Conservation (phyloP, 2,797 vertebrate genomes). For the Periophthalmus magnuspinnatus region DNA sequence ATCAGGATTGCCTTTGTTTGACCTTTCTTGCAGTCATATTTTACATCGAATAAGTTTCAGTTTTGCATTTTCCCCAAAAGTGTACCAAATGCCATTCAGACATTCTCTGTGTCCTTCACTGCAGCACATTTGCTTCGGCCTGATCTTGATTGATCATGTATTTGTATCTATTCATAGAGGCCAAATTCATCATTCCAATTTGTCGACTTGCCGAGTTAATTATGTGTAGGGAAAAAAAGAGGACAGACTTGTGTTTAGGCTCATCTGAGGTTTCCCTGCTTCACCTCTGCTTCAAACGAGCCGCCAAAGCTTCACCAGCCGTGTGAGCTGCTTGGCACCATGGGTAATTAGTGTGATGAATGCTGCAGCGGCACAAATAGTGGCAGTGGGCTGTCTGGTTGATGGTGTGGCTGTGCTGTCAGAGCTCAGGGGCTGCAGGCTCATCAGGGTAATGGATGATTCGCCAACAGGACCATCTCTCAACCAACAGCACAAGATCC, state of each 20-base stretch:
- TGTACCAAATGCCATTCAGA: slow-evolving; percentile 52
- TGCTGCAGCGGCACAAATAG: slow-evolving; percentile 71
- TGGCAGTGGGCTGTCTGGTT: slow-evolving; percentile 70
- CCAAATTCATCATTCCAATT: slow-evolving; percentile 75
- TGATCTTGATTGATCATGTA: slow-evolving; percentile 64
- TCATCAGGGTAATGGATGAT: slow-evolving; percentile 76
- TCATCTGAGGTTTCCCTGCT: slow-evolving; percentile 57
- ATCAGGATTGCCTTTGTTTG: slow-evolving; percentile 30
- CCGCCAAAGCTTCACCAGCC: slow-evolving; percentile 52
- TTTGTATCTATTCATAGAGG: slow-evolving; percentile 68
- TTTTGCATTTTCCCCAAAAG: slow-evolving; percentile 18
- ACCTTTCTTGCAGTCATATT: slow-evolving; percentile 28
- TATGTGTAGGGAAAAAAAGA: slow-evolving; percentile 51
- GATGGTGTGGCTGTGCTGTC: slow-evolving; percentile 64
- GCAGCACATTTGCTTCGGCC: slow-evolving; percentile 41
- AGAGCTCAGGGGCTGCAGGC: slow-evolving; percentile 57
- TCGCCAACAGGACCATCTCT: slow-evolving; percentile 58
- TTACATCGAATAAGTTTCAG: slow-evolving; percentile 19
- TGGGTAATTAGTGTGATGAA: slow-evolving; percentile 78
- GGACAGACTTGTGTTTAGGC: slow-evolving; percentile 60
- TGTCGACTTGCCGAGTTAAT: slow-evolving; percentile 71
- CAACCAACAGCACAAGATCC: slow-evolving; percentile 49
- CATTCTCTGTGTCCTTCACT: slow-evolving; percentile 54
- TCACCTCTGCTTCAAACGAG: slow-evolving; percentile 63
- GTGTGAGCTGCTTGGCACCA: slow-evolving; percentile 63